Conservation (phyloP, 2,113 vertebrate genomes). For the Gambusia holbrooki region DNA sequence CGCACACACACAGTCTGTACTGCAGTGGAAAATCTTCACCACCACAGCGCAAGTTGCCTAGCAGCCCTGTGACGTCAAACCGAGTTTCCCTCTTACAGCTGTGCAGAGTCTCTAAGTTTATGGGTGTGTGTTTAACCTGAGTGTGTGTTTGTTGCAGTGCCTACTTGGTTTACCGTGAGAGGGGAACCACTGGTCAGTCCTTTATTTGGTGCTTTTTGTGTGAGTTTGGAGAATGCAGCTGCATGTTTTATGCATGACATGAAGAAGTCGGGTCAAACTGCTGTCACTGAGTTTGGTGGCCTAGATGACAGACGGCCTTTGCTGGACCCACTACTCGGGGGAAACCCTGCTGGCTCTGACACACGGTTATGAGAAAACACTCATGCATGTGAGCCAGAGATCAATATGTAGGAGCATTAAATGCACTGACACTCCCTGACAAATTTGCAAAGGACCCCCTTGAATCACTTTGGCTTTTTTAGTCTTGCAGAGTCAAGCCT, state of each 20-base stretch:
- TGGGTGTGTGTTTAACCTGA: constrained; percentile 32
- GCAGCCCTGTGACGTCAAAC: constrained; percentile 83
- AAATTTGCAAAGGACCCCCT: too few relatives aligned
- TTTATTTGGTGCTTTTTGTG: constrained; percentile 46
- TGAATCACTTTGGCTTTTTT: background rate
- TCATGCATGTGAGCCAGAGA: background rate
- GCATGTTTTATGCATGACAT: background rate
- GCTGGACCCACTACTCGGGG: constrained; percentile 16
- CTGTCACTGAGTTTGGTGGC: constrained; percentile 14
- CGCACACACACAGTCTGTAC: constrained; percentile 43
- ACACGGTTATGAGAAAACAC: background rate
- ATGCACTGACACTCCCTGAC: background rate
- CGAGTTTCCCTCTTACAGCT: constrained; percentile 84
- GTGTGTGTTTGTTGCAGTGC: constrained; percentile 26
- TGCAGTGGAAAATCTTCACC: constrained; percentile 85
- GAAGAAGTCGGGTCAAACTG: constrained; percentile 5
- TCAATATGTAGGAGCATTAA: background rate
- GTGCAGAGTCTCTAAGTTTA: constrained; percentile 53
- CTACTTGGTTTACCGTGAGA: constrained; percentile 21
- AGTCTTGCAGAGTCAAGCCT: background rate
- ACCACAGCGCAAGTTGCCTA: constrained; percentile 78
- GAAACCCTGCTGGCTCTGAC: constrained; percentile 49
- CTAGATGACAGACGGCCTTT: background rate
- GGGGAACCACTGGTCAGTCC: constrained; percentile 74
- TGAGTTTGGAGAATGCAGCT: constrained; percentile 1